A percentile compares a stretch with the other conserved stretches of the same genome.
phyloP scores from a whole-genome alignment of 2,113 vertebrate species.

The Synchiropus splendidus region DNA sequence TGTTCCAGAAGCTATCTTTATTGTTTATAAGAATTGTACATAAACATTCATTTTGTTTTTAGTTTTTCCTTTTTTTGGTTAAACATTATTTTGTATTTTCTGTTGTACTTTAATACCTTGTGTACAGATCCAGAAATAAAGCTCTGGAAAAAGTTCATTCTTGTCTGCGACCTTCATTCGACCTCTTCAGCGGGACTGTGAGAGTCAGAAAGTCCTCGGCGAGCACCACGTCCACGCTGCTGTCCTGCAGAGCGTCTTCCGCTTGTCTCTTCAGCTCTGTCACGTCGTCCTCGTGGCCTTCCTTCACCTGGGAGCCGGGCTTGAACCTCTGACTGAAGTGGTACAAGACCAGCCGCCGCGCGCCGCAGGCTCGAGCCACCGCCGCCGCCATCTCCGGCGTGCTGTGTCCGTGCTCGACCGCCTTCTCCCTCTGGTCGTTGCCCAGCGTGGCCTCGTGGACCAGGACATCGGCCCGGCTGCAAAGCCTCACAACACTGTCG shows the following conservation, averaged over 20 bases:
- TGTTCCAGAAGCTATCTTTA: constrained; percentile 88
- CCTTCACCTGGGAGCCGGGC: constrained; percentile 46
- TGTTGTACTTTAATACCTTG: constrained; percentile 99
- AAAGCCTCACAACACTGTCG: constrained; percentile 52
- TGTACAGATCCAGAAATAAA: constrained; percentile 99
- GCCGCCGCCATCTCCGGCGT: constrained; percentile 77
- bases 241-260: constrained; percentile 53
- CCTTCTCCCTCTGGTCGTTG: constrained; percentile 75
- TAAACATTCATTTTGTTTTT: constrained; percentile 77
- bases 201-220: constrained; percentile 87
- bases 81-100: constrained; percentile 98
- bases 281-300: constrained; percentile 58
- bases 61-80: constrained; percentile 71
- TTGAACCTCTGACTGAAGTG: constrained; percentile 92
- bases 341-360: constrained; percentile 65
- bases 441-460: constrained; percentile 87
- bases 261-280: constrained; percentile 72
- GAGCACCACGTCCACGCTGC: constrained; percentile 64
- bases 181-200: constrained; percentile 64
- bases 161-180: not conserved
- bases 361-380: constrained; percentile 68
- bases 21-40: constrained; percentile 99
- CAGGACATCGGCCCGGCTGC: constrained; percentile 73
- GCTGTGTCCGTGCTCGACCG: constrained; percentile 81
- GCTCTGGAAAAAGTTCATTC: constrained; percentile 77